Evolutionary conservation across 2,888 invertebrate species (phyloP), one percentile per base, ranked within the genome.

Genomic region (Andrena marginata): DNA sequence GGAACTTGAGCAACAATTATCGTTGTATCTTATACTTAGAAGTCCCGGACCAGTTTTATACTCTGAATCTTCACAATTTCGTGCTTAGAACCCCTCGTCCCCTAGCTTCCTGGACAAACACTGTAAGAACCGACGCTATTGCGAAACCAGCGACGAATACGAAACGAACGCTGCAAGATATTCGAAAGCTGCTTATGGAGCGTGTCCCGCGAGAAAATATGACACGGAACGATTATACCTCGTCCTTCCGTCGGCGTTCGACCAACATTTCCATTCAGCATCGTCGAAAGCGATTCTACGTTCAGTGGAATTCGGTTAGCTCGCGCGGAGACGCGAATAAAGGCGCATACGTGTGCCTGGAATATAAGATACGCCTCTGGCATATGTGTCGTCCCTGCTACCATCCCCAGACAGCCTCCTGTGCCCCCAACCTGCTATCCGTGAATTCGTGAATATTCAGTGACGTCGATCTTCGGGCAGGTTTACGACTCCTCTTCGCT

Each of bases 371-470:
- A 78, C 71, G 73, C 23, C 42, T 35, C 56, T 54, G 63, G 67
- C 63, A 71, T 63, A 77, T 63, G 59, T 71, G 63, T 71, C 60
- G 48, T 23, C 48, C 42, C 26, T 31, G 49, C 56, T 4, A 26
- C 4, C 56, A 31, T 48, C n/a, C 10, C 6, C 42, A 16, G 42
- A 42, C 42, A 16, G 13, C 59, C 26, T 13, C 48, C 62, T n/a
- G 51, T 42, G 23, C 26, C 56, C 56, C 26, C 20, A n/a, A 26
- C 51, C 29, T n/a, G 31, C 62, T 48, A 42, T 51, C 73, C 69
- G 80, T 68, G 73, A 85, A 84, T 89, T 89, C 85, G 89, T 88
- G 88, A 88, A 89, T 89, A 89, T 88, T 89, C 89, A 88, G 75
- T 49, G 71, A 29, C 77, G 64, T 68, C 83, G 80, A 85, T 82